Base-by-base conservation (phyloP, 2,113 vertebrate genomes). In the Hyperopisus bebe region DNA sequence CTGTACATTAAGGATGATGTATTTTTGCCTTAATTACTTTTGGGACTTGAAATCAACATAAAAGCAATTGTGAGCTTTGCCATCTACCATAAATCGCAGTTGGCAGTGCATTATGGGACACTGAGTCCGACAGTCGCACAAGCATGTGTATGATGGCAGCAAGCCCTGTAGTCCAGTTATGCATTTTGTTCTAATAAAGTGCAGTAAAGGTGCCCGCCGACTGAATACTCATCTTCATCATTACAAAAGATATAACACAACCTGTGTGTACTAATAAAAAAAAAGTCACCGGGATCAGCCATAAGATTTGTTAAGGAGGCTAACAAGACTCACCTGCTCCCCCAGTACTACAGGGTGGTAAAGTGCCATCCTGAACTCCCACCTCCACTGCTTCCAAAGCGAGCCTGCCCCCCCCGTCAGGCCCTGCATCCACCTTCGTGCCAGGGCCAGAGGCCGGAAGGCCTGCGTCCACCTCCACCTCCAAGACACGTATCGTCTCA, bases 401-500 rank as follows among this genome's bases (percentile, higher is more conserved):
- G 48, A 50, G 92, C 91, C 89, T 86, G 77, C 15, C 89, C 0
- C 35, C 92, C 66, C 94, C 93, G 50, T 94, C 95, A 11, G 88
- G 3, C 21, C 90, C 88, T n/a, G 88, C 93, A 46, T 91, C 80
- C 0, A 90, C 39, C 93, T 97, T 97, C 77, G 80, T 94, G 87
- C 96, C 93, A 5, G 90, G 91, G 66, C 93, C 94, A 13, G 96
- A 95, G 0, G 95, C 91, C 0, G 96, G 95, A 50, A 96, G 92
- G 39, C 95, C 93, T 0, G 95, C 86, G 1, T 98, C 98, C 35
- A 98, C 98, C 11, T 97, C 98, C 5, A 98, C 97, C 93, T 98
- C 97, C 85, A 98, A 94, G 90, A 99, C 98, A 1, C 98, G 96
- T 93, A 99, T 99, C 31, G 98, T 98, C 94, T 99, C 98, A 3